phyloP scores from a whole-genome alignment of 2,888 invertebrate genomes.

The Parnassius glacialis region DNA sequence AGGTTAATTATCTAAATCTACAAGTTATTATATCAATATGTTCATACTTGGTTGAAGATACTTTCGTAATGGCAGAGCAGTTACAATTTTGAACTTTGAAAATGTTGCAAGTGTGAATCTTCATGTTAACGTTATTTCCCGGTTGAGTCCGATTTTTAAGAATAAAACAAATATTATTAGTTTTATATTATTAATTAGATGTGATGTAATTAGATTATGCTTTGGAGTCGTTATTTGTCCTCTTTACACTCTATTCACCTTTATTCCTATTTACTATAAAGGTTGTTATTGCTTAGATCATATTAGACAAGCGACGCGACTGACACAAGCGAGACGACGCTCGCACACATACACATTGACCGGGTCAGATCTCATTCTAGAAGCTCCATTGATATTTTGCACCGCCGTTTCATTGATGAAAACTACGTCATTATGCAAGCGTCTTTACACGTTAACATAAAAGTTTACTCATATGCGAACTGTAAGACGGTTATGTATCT shows the following conservation, averaged over 20 bases:
- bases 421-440: conserved; percentile 37
- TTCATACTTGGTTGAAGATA: too few relatives aligned
- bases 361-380: conserved; percentile 71
- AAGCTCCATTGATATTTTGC: conserved; percentile 75
- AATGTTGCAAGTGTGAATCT: too few relatives aligned
- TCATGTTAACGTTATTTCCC: too few relatives aligned
- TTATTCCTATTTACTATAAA: not conserved
- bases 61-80: too few relatives aligned
- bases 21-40: too few relatives aligned
- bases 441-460: conserved; percentile 7
- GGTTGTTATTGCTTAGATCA: conserved; percentile 6
- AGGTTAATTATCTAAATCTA: too few relatives aligned
- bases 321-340: conserved; percentile 39
- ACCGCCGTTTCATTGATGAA: conserved; percentile 68
- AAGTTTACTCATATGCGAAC: not conserved
- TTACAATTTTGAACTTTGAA: too few relatives aligned
- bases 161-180: too few relatives aligned
- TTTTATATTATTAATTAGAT: not conserved
- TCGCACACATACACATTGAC: conserved; percentile 61
- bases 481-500: not conserved
- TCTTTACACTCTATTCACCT: not conserved
- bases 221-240: not conserved
- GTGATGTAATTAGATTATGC: conserved; percentile 7
- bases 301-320: conserved; percentile 21
- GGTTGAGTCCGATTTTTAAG: too few relatives aligned